These are phyloP conservation scores for Druon quercuslanigerum DNA, from an alignment of 1,140 invertebrate species.

Conservation along the genomic window DNA sequence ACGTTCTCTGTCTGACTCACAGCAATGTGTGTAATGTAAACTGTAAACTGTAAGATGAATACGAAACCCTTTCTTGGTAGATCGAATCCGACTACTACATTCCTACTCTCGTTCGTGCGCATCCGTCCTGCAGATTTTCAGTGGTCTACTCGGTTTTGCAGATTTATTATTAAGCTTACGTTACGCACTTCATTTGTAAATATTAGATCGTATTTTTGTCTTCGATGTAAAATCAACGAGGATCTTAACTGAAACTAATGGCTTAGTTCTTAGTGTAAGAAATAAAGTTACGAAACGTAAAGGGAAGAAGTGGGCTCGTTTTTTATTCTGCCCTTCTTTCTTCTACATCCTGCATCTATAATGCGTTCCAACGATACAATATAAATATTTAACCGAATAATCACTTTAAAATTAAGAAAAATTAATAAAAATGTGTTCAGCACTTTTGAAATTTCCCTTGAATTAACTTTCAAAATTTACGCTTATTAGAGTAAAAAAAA, in stretches of 20 bases:
- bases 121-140: constrained; percentile 19
- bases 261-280: constrained; percentile 67
- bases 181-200: constrained; percentile 74
- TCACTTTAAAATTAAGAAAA: too few species aligned
- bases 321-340: neutral
- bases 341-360: neutral
- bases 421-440: too few species aligned
- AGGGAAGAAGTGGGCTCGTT: constrained; percentile 41
- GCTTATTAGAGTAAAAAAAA: too few species aligned
- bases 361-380: too few species aligned
- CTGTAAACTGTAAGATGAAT: constrained; percentile 5
- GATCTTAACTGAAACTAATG: constrained; percentile 67
- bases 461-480: too few species aligned
- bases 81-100: constrained; percentile 16
- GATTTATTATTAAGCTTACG: constrained; percentile 65
- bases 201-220: constrained; percentile 74
- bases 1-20: constrained; percentile 35
- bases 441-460: too few species aligned
- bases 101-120: constrained; percentile 25
- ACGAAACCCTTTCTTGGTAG: constrained; percentile 16
- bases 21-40: neutral
- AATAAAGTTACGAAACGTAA: constrained; percentile 63
- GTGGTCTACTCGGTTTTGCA: constrained; percentile 25
- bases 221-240: constrained; percentile 69
- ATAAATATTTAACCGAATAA: too few species aligned